Evolutionary conservation across 92 coral and sea anemone species (phyloP).

Genomic region (Epizoanthus illoricatus): DNA sequence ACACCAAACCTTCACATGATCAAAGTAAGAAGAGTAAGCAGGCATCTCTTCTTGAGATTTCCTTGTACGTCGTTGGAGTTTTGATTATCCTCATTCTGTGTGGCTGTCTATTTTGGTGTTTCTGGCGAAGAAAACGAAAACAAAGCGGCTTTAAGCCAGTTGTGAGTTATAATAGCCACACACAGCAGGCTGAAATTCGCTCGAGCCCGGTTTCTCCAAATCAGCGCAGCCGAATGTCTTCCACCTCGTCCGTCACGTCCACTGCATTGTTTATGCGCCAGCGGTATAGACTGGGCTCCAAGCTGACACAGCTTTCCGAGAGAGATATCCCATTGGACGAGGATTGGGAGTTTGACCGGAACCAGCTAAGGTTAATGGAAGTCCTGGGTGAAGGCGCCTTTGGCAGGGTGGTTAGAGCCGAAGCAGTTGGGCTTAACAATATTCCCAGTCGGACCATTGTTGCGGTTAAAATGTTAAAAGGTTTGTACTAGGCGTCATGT

Average conservation of each 20-base stretch:
- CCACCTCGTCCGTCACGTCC: slow-evolving; percentile 12
- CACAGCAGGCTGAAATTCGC: slow-evolving; percentile 21
- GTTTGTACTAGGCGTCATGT: slow-evolving; percentile 32
- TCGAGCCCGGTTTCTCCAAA: background rate
- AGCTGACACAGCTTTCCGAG: slow-evolving; percentile 62
- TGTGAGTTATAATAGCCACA: background rate
- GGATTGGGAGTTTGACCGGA: slow-evolving; percentile 86
- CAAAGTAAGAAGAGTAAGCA: background rate
- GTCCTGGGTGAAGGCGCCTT: slow-evolving; percentile 96
- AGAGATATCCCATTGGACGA: slow-evolving; percentile 77
- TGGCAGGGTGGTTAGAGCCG: slow-evolving; percentile 85
- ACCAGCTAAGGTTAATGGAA: slow-evolving; percentile 63
- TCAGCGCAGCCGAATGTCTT: slow-evolving; percentile 4
- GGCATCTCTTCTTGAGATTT: background rate
- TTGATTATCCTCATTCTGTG: background rate
- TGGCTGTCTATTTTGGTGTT: background rate
- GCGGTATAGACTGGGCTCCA: slow-evolving; percentile 24
- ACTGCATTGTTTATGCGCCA: slow-evolving; percentile 17
- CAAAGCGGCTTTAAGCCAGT: background rate
- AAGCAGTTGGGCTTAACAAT: slow-evolving; percentile 53
- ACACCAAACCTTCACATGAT: background rate
- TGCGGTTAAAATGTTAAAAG: slow-evolving; percentile 96
- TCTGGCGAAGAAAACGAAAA: slow-evolving; percentile 16
- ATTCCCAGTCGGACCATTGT: slow-evolving; percentile 50
- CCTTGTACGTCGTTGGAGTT: slow-evolving; percentile 17